Evolutionary conservation across 1,140 invertebrate genomes (phyloP), one percentile per base, ranked within the genome.

Genomic region (Dendrolimus punctatus): DNA sequence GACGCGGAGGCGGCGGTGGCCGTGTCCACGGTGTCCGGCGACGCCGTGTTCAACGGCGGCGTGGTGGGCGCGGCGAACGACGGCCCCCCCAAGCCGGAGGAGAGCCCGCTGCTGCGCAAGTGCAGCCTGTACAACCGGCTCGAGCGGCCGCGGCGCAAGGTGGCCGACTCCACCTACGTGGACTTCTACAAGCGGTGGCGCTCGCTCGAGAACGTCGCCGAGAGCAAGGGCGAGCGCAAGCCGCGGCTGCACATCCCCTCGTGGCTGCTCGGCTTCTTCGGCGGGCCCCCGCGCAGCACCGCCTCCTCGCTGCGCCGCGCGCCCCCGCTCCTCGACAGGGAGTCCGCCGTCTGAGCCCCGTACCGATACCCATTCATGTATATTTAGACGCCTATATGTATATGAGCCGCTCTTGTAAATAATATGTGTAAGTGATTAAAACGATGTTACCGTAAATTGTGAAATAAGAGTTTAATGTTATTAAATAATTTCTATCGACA

Each of bases 241-340:
- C 73, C 75, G 51, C 88, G 90, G 51, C 72, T 82, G 58, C 89
- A 66, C 90, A 89, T 93, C 43, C 89, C 90, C 57, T 91, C 89
- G 53, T 94, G 92, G 92, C 73, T 94, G 39, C 88, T 91, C 9
- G 91, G 91, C 52, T 79, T 94, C 10, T 92, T 94, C 64, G 90
- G 90, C 38, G 91, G 90, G 60, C 90, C 90, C 50, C 73, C 91
- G 39, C 89, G 92, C 49, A 89, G 88, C 54, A 92, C 91, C 66
- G 89, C 91, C 60, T 87, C 89, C 36, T 92, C 91, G 8, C 75
- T 93, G 53, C 89, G 91, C 46, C 91, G 91, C 63, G 90, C 82
- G 38, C 76, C 84, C 48, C 84, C 79, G 53, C 71, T 83, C 41
- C 73, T 85, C 23, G 85, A 87, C 65, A 66, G 69, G 49, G 87